Evolutionary conservation across 1,140 invertebrate genomes (phyloP).

Genomic region (Forficula auricularia): DNA sequence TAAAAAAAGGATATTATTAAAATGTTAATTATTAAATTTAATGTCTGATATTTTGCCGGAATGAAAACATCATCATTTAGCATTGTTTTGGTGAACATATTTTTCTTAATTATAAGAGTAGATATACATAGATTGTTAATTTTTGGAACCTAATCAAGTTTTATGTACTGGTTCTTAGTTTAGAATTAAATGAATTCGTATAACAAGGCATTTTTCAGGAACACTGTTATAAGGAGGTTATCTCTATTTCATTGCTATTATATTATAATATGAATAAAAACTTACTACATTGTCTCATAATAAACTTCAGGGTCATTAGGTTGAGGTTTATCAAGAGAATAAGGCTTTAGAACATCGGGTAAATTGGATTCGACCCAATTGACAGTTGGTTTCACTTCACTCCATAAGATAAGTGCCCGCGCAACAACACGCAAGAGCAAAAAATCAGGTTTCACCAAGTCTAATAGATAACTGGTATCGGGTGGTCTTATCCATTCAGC

Average conservation of each 20-base stretch:
- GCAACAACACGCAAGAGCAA: slow-evolving; percentile 67
- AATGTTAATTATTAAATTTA: no score
- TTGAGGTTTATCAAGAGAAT: slow-evolving; percentile 49
- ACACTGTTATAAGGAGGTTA: no score
- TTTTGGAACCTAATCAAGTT: no score
- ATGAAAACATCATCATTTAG: no score
- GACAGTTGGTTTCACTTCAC: slow-evolving; percentile 56
- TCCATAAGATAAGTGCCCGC: slow-evolving; percentile 70
- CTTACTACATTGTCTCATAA: slow-evolving; percentile 87
- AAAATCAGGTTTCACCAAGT: slow-evolving; percentile 86
- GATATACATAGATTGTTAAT: no score
- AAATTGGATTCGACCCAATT: slow-evolving; percentile 76
- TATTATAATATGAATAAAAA: slow-evolving; percentile 8
- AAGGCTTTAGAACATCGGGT: slow-evolving; percentile 51
- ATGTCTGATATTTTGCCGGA: no score
- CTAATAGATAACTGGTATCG: slow-evolving; percentile 74
- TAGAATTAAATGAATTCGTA: no score
- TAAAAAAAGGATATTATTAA: no score
- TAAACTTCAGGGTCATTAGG: slow-evolving; percentile 46
- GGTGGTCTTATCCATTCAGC: slow-evolving; percentile 86
- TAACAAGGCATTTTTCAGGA: no score
- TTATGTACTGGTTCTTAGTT: no score
- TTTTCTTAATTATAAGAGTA: no score
- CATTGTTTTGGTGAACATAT: no score
- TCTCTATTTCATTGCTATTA: slow-evolving; percentile 6